Conservation (phyloP, 2,797 vertebrate genomes). For the Crax fasciolata region DNA sequence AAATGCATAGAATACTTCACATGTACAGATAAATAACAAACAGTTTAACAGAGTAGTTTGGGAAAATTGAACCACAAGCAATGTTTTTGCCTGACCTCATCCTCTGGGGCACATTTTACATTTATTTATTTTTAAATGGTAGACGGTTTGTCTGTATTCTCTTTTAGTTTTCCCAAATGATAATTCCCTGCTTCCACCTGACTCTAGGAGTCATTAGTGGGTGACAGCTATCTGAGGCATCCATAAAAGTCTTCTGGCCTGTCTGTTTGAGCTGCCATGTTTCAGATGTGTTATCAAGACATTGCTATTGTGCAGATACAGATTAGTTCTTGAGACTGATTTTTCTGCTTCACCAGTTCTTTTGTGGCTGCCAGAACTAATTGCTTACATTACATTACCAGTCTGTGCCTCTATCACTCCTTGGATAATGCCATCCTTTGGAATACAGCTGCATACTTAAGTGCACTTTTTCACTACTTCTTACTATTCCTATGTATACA, state of each 20-base stretch:
- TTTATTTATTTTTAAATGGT: neutral
- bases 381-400: conserved; percentile 78
- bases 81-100: neutral
- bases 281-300: conserved; percentile 66
- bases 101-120: neutral
- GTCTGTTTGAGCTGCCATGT: conserved; percentile 58
- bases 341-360: conserved; percentile 77
- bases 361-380: conserved; percentile 79
- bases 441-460: conserved; percentile 60
- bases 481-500: conserved; percentile 15
- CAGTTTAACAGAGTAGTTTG: neutral
- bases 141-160: neutral
- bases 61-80: neutral
- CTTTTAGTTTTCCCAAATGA: conserved; percentile 8
- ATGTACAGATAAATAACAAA: neutral
- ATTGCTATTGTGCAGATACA: conserved; percentile 63
- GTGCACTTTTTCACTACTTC: conserved; percentile 22
- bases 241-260: conserved; percentile 49
- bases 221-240: conserved; percentile 64
- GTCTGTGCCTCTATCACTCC: conserved; percentile 71
- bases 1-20: neutral
- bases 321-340: conserved; percentile 76
- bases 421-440: conserved; percentile 62
- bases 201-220: conserved; percentile 46
- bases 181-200: conserved; percentile 65